Evolutionary conservation across 2,113 vertebrate genomes (phyloP), one percentile per base, ranked within the genome.

Genomic region (Neopipo cinnamomea): DNA sequence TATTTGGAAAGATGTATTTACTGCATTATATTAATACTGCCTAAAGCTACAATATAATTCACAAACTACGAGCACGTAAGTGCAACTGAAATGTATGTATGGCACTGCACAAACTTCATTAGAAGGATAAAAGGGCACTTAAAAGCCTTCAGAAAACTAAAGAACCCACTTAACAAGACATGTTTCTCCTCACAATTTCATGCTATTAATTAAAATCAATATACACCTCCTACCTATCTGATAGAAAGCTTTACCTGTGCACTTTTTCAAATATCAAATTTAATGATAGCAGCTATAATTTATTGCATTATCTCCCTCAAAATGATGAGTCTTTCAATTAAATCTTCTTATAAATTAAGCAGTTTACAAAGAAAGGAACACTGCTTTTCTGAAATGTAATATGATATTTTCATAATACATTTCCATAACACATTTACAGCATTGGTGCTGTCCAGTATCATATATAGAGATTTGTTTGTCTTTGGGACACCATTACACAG

Each of bases 1-100:
- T 56, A 96, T 93, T 87, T 61, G 23, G 52, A 93, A 85, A 96
- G 24, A 93, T 6, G 6, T 53, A 77, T 65, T 91, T 85, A 91
- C 49, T 63, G 41, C 17, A 72, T 81, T 80, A 50, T 18, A 53
- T 56, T 84, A 74, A 81, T 17, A 61, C 12, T 23, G 25, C 42
- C 55, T 76, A 91, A 71, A 93, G 20, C 19, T n/a, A 84, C 31
- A 31, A 55, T 35, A 81, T 24, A 11, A 72, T 66, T 70, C 50
- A 89, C 49, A 63, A 90, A 58, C 21, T 47, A 44, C 12, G 53
- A 52, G 44, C 25, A 85, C 12, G 17, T 33, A 94, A 59, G 9
- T 25, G 20, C 33, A 75, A 65, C 19, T 50, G 18, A 63, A 14
- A 56, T 56, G 27, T 13, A 50, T 4, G 8, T 21, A 50, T 7